Base-by-base conservation (phyloP, 2,888 invertebrate species). In the Blera fallax region DNA sequence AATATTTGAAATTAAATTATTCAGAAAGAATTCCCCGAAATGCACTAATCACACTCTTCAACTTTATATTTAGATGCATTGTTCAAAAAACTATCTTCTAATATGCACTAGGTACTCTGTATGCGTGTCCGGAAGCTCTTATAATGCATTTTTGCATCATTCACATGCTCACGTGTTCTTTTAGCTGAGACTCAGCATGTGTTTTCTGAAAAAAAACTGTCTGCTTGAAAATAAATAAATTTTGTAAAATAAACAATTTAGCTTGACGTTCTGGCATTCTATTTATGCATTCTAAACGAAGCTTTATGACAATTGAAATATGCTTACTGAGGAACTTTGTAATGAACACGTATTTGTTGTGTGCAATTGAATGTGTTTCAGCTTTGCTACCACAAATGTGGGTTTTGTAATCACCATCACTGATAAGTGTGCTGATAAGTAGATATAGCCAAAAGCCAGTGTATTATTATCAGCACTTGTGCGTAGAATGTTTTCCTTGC, bases 131-230 rank as follows among this genome's bases (percentile, higher is more conserved):
- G 54, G 54, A 54, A 54, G 16, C 29, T 3, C 52, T 27, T 24
- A n/a, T n/a, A 11, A 52, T 27, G 11, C 16, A 3, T 27, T 52
- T 24, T 40, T 14, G 21, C 58, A 72, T 60, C 34, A 72, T 58
- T 72, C 60, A 72, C 48, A 37, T 34, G 34, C 11, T 60, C 48
- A 43, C 58, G 72, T 72, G 72, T n/a, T n/a, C n/a, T n/a, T n/a
- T n/a, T n/a, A n/a, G n/a, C n/a, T n/a, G n/a, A n/a, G n/a, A n/a
- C n/a, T n/a, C n/a, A n/a, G n/a, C n/a, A n/a, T n/a, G n/a, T n/a
- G n/a, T n/a, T n/a, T n/a, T n/a, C n/a, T n/a, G n/a, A 40, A 14
- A 40, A 14, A 40, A 40, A n/a, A 40, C 0, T 14, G 16, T 48
- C 21, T 48, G 18, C 48, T 48, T 21, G 18, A 10, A 10, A 18